These are phyloP conservation scores for Actinemys pallida DNA, from an alignment of 2,113 vertebrate species.

Conservation along the genomic window DNA sequence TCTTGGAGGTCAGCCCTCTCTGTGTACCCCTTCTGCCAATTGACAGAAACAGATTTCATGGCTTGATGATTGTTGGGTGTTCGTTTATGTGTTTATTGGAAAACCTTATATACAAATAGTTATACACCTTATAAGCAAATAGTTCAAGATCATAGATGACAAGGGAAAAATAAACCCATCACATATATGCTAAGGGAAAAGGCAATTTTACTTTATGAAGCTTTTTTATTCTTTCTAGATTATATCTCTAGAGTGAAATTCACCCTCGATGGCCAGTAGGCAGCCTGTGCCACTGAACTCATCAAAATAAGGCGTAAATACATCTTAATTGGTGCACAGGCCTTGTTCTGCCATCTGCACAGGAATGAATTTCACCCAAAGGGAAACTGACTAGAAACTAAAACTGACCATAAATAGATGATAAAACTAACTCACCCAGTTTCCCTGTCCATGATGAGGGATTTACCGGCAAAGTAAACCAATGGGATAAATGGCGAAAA, in stretches of 20 bases:
- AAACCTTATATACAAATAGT: slow-evolving; percentile 1
- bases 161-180: not conserved
- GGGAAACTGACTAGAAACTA: not conserved
- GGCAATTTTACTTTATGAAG: rapidly evolving
- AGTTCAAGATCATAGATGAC: not conserved
- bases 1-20: not conserved
- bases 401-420: not conserved
- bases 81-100: not conserved
- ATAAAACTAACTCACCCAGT: not conserved
- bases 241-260: not conserved
- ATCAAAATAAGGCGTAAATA: not conserved
- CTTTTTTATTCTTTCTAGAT: not conserved
- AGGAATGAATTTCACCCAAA: not conserved
- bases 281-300: not conserved
- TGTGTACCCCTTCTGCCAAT: not conserved
- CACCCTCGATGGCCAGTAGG: not conserved
- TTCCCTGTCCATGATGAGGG: not conserved
- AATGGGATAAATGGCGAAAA: not conserved
- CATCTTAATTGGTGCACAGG: not conserved
- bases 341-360: not conserved
- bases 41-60: not conserved
- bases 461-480: not conserved
- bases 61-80: not conserved
- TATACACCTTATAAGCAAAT: not conserved
- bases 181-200: not conserved